Percentiles rank a stretch among this genome's conserved stretches.
Evolutionary conservation across 2,113 vertebrate species (phyloP).

Genomic region (Hypocryptadius cinnamomeus): DNA sequence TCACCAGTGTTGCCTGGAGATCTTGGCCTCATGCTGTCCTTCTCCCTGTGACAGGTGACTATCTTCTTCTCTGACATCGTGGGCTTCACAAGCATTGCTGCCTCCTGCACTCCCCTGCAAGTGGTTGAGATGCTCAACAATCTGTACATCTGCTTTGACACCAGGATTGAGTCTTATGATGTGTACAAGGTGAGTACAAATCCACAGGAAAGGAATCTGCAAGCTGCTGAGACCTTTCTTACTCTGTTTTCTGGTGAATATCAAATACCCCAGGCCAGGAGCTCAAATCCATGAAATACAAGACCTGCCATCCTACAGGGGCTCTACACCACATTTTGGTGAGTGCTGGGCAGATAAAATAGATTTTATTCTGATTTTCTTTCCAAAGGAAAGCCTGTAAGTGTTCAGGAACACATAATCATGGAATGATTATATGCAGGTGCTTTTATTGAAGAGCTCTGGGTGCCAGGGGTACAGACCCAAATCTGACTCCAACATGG

Average conservation of each 20-base stretch:
- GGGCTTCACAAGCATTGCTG: slow-evolving; percentile 84
- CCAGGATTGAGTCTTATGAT: slow-evolving; percentile 81
- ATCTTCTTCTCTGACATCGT: slow-evolving; percentile 90
- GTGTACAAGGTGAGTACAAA: slow-evolving; percentile 81
- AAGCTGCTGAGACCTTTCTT: neutral
- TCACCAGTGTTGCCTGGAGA: neutral
- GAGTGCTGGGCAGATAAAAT: neutral
- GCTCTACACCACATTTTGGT: accelerated
- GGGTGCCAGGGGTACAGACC: no score
- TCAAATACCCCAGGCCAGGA: neutral
- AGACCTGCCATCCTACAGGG: accelerated
- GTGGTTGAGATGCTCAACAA: slow-evolving; percentile 89
- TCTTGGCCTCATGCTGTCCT: neutral
- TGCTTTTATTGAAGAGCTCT: no score
- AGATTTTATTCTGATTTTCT: neutral
- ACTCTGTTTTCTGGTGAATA: neutral
- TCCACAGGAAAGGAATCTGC: neutral
- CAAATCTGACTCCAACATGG: no score
- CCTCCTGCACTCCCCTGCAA: slow-evolving; percentile 83
- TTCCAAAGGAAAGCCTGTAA: neutral
- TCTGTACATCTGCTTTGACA: slow-evolving; percentile 85
- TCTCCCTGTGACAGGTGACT: slow-evolving; percentile 71
- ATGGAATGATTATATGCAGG: no score
- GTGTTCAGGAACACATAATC: no score
- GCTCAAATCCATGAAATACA: neutral